Evolutionary conservation across 2,888 invertebrate genomes (phyloP).

Genomic region (Meandrusa payeni): DNA sequence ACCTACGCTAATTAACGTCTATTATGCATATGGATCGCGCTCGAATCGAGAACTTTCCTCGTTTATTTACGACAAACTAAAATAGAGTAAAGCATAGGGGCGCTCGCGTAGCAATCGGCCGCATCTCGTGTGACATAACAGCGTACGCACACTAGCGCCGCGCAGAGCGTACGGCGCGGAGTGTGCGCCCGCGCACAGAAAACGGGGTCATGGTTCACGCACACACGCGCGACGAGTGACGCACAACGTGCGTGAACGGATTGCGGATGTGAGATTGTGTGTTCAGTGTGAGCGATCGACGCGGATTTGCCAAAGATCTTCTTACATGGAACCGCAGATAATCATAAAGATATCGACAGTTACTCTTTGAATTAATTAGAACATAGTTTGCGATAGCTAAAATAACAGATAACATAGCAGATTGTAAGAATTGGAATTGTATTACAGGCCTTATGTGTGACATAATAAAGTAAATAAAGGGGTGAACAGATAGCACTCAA

Average conservation of each 20-base stretch:
- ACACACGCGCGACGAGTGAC: conserved; percentile 33
- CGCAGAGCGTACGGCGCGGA: conserved; percentile 3
- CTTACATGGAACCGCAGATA: too few species aligned
- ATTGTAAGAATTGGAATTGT: too few species aligned
- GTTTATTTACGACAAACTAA: conserved; percentile 16
- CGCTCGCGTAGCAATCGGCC: conserved; percentile 29
- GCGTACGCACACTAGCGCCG: conserved; percentile 32
- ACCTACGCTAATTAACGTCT: neutral
- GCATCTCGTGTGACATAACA: conserved; percentile 59
- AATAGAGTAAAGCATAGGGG: conserved; percentile 19
- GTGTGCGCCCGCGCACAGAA: conserved; percentile 47
- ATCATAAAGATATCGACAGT: too few species aligned
- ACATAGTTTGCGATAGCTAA: too few species aligned
- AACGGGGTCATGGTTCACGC: conserved; percentile 69
- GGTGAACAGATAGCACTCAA: too few species aligned
- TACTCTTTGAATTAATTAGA: too few species aligned
- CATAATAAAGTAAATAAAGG: too few species aligned
- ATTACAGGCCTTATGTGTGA: too few species aligned
- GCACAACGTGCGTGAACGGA: conserved; percentile 36
- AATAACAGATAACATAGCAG: too few species aligned
- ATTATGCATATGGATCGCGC: conserved; percentile 2
- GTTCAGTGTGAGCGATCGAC: too few species aligned
- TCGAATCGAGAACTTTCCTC: conserved; percentile 16
- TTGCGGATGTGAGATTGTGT: conserved; percentile 67
- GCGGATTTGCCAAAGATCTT: too few species aligned